These are phyloP conservation scores for Macrophya annulata DNA, from an alignment of 2,888 invertebrate genomes.

Conservation along the genomic window DNA sequence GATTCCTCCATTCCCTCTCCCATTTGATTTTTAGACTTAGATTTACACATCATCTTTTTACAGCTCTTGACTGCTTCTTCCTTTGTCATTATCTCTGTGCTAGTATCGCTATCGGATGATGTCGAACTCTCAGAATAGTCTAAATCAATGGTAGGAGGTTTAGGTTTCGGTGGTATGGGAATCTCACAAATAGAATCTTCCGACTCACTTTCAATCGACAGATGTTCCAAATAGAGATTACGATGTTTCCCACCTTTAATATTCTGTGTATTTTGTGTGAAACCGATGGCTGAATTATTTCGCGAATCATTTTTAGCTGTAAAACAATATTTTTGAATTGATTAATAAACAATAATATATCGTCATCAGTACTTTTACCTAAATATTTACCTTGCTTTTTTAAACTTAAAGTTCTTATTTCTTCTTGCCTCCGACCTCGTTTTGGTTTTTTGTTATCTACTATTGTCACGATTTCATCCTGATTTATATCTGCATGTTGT, in stretches of 20 bases:
- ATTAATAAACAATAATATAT: constrained; percentile 74
- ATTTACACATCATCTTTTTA: not conserved
- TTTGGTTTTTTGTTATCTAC: not conserved
- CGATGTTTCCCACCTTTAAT: too few species aligned
- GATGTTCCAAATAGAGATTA: too few species aligned
- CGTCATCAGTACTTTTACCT: constrained; percentile 81
- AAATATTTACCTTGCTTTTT: constrained; percentile 75
- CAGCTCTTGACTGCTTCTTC: not conserved
- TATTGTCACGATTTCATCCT: constrained; percentile 25
- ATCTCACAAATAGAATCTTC: too few species aligned
- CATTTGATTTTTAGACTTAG: not conserved
- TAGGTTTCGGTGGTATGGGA: too few species aligned
- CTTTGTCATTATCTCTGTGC: not conserved
- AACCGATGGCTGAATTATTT: not conserved
- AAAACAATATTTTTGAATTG: too few species aligned
- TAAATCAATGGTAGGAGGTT: too few species aligned
- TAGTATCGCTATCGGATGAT: too few species aligned
- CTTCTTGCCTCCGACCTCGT: constrained; percentile 6
- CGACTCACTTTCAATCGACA: too few species aligned
- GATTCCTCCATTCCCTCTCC: not conserved
- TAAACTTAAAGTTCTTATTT: constrained; percentile 31
- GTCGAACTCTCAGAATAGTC: too few species aligned
- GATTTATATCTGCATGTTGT: not conserved
- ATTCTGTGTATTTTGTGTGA: too few species aligned
- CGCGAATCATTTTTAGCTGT: not conserved